Evolutionary conservation across 2,888 invertebrate genomes (phyloP), one percentile per base, ranked within the genome.

Genomic region (Limnephilus lunatus): DNA sequence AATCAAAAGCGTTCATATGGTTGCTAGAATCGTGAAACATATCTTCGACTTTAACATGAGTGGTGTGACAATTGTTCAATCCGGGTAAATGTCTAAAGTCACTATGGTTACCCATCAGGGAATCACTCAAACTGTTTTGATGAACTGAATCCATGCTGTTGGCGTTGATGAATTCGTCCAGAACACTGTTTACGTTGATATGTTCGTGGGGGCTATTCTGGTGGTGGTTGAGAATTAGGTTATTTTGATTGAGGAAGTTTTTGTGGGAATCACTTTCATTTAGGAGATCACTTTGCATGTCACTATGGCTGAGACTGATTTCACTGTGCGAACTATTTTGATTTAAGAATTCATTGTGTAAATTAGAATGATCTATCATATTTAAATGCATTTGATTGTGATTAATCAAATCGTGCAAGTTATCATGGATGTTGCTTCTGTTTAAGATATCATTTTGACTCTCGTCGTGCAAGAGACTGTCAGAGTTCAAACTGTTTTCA

Each of bases 11-110:
- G 30, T 89, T 81, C 81, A 91, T 85, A 44, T 92, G 91, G 31
- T 86, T 44, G 39, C 91, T 92, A 25, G 89, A 90, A 87, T 92
- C 92, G 68, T 93, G 91, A 11, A 90, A 88, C 93, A 93, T 92
- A 91, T 96, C 96, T 92, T 96, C 96, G 94, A 94, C 91, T 39
- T 93, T 92, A 19, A 92, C 95, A 92, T 95, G 95, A 93, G 96
- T 95, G 86, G 91, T 83, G 85, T 92, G 92, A 48, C 95, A 95
- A 30, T 96, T 96, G 93, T 96, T 95, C 68, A 96, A 94, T 35
- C 96, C 96, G 93, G 95, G 95, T 94, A 96, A 95, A 94, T 96
- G 95, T 82, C 95, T 96, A 94, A 96, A 96, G 44, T 95, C 95
- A 19, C 53, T 39, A 31, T 89, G 89, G 48, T 91, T 91, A 9